phyloP scores from a whole-genome alignment of 1,140 invertebrate species.

The Zaprionus camerounensis region DNA sequence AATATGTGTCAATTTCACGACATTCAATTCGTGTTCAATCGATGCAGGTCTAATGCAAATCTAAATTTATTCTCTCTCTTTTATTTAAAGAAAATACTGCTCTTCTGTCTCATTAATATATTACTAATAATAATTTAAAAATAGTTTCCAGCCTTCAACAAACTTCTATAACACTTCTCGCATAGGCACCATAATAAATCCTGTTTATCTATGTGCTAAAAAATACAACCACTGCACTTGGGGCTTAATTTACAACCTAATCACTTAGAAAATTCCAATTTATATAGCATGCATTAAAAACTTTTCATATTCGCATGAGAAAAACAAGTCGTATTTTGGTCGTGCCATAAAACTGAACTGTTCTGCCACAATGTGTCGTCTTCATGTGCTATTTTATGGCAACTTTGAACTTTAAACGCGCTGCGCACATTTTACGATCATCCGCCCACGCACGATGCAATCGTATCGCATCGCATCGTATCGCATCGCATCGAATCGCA shows the following conservation, averaged over 20 bases:
- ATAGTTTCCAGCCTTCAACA: background rate
- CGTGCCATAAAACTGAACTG: constrained; percentile 51
- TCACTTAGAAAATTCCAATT: constrained; percentile 1
- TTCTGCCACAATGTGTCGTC: constrained; percentile 42
- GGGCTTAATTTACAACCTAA: background rate
- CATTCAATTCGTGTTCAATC: too few relatives aligned
- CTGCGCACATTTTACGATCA: constrained; percentile 20
- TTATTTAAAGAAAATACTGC: too few relatives aligned
- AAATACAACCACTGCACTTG: background rate
- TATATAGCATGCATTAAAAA: background rate
- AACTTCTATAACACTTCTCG: background rate
- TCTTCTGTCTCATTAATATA: too few relatives aligned
- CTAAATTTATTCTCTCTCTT: too few relatives aligned
- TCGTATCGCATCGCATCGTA: background rate
- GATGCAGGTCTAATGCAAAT: too few relatives aligned
- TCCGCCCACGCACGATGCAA: constrained; percentile 13
- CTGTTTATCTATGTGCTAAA: background rate
- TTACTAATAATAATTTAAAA: background rate
- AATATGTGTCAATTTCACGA: too few relatives aligned
- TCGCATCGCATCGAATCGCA: background rate
- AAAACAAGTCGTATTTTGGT: constrained; percentile 6
- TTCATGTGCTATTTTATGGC: constrained; percentile 31
- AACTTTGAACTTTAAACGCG: constrained; percentile 34
- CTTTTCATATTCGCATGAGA: background rate
- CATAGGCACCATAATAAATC: background rate